These are phyloP conservation scores for Ichneumoninae sp. DNA, from an alignment of 2,888 invertebrate genomes.

Conservation along the genomic window DNA sequence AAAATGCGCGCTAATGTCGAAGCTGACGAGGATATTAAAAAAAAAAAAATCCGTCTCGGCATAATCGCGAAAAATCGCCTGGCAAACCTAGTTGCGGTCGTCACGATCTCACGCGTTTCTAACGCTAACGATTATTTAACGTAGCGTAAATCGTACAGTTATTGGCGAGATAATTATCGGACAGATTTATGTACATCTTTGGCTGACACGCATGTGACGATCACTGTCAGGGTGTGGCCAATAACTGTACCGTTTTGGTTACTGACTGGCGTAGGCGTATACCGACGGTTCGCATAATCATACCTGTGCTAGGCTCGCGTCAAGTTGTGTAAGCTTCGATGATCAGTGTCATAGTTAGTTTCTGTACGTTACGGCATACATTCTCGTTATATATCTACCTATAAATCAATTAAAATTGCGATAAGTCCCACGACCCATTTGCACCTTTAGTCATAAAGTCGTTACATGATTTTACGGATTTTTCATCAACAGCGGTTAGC, in stretches of 20 bases:
- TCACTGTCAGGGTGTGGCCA: constrained; percentile 11
- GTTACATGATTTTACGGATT: not conserved
- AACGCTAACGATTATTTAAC: constrained; percentile 27
- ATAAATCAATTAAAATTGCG: constrained; percentile 37
- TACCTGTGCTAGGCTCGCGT: constrained; percentile 47
- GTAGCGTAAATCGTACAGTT: constrained; percentile 38
- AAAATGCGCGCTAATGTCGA: constrained; percentile 16
- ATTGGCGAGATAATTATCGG: constrained; percentile 17
- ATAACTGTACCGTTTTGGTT: constrained; percentile 38
- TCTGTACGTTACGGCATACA: constrained; percentile 56
- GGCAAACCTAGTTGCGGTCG: constrained; percentile 39
- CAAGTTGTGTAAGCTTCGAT: constrained; percentile 57
- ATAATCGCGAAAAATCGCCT: constrained; percentile 47
- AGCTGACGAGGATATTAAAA: not conserved
- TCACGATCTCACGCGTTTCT: constrained; percentile 56
- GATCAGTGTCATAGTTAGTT: constrained; percentile 55
- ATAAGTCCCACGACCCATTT: constrained; percentile 7
- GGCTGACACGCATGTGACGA: not conserved
- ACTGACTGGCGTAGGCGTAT: constrained; percentile 40
- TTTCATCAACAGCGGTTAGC: not conserved
- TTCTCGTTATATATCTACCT: constrained; percentile 48
- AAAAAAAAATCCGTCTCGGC: constrained; percentile 9
- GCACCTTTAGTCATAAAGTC: not conserved
- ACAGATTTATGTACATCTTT: not conserved
- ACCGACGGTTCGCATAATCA: constrained; percentile 44